These are phyloP conservation scores for Ornithorhynchus anatinus DNA, from an alignment of 2,113 vertebrate species.

Conservation along the genomic window DNA sequence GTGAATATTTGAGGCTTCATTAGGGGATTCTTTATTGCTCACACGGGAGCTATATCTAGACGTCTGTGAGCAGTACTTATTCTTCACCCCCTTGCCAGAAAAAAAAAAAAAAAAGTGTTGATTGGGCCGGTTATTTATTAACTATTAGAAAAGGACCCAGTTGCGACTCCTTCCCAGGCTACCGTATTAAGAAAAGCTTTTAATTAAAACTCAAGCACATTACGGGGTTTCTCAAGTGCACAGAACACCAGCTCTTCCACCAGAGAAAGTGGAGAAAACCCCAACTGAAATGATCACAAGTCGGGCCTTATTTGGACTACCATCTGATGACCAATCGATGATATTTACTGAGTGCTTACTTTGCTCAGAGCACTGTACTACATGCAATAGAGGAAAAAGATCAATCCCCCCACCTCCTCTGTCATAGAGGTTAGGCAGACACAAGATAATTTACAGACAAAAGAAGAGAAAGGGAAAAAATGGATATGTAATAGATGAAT, in stretches of 20 bases:
- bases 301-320: not conserved
- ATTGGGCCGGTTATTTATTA: slow-evolving; percentile 25
- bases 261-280: slow-evolving; percentile 14
- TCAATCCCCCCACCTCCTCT: no score
- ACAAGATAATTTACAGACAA: no score
- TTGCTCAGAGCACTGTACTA: no score
- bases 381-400: no score
- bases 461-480: no score
- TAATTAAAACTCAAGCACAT: slow-evolving; percentile 32
- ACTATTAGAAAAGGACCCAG: not conserved
- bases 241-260: slow-evolving; percentile 5
- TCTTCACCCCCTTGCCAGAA: not conserved
- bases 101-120: slow-evolving; percentile 21
- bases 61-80: not conserved
- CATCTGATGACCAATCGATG: no score
- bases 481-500: no score
- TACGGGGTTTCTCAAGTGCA: not conserved
- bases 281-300: not conserved
- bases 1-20: not conserved
- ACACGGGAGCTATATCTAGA: not conserved
- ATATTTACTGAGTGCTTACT: no score
- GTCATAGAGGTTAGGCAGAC: no score
- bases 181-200: slow-evolving; percentile 24
- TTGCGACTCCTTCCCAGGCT: slow-evolving; percentile 2
- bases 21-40: not conserved